Base-by-base conservation (phyloP, 2,888 invertebrate genomes). In the Cetonia aurata region DNA sequence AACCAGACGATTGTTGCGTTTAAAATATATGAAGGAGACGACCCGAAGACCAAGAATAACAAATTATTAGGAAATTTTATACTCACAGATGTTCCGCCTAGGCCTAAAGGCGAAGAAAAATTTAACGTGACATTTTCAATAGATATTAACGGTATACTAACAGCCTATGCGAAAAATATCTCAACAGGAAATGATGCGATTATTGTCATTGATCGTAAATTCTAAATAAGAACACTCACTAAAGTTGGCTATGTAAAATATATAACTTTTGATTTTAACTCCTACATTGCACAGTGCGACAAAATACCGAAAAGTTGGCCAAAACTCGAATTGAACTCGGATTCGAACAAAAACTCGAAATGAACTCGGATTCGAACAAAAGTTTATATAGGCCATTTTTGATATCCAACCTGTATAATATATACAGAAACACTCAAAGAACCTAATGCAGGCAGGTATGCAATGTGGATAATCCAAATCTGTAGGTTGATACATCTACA, bases 1-100 rank as follows among this genome's bases (percentile, higher is more conserved):
- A 68, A 75, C 17, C 77, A 78, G 69, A 65, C 25, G 1, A 10
- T 0, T 6, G 31, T 69, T 41, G 3, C 17, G 42, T 42, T 69
- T 12, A 15, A 13, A 13, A 42, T 69, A 33, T 69, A 62, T 17
- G 59, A 69, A 52, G 69, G 69, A n/a, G 62, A 69, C 33, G 33
- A 15, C 6, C 42, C 17, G 4, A 15, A 31, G 6, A 37, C 41
- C 8, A 62, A 44, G 3, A 41, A 62, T 13, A 69, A 69, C 12
- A 52, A 19, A n/a, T 65, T 69, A 6, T 15, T 69, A 8, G 69
- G 62, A 13, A 62, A 53, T 12, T 62, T 62, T 44, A 13, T 31
- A 19, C 42, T 69, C n/a, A 6, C 41, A 10, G 52, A 41, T 9
- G 10, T 69, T 4, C 57, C 42, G 9, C 48, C 33, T 10, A 25